These are phyloP conservation scores for Pao palembangensis DNA, from an alignment of 2,113 vertebrate species.

Conservation along the genomic window DNA sequence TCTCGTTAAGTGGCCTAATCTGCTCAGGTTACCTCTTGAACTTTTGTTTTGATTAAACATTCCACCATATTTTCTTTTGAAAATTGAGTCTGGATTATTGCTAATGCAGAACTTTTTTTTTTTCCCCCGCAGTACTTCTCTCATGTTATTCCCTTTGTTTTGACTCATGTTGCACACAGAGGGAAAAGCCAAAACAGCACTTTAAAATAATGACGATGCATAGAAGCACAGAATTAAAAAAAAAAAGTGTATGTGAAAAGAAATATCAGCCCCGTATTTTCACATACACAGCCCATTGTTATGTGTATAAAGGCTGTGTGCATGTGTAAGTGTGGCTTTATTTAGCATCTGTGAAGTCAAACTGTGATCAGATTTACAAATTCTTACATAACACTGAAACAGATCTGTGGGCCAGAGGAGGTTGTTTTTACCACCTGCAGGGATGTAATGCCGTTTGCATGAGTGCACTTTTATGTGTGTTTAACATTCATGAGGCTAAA, in stretches of 20 bases:
- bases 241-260: no score
- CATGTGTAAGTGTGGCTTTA: slow-evolving; percentile 27
- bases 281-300: background rate
- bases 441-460: slow-evolving; percentile 36
- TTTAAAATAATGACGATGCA: slow-evolving; percentile 13
- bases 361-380: slow-evolving; percentile 38
- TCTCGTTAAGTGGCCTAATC: slow-evolving; percentile 6
- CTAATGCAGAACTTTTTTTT: no score
- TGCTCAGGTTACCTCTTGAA: background rate
- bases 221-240: background rate
- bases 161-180: background rate
- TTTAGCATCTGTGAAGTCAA: slow-evolving; percentile 53
- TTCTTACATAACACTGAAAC: slow-evolving; percentile 64
- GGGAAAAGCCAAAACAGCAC: background rate
- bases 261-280: background rate
- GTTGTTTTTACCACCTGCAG: slow-evolving; percentile 45
- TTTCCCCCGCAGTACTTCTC: no score
- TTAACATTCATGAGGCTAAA: slow-evolving; percentile 11
- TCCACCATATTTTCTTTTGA: no score
- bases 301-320: background rate
- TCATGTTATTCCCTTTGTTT: no score
- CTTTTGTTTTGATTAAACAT: background rate
- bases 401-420: slow-evolving; percentile 46
- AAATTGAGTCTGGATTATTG: no score
- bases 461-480: slow-evolving; percentile 11